phyloP scores from a whole-genome alignment of 2,888 invertebrate species.

The Tenodera sinensis region DNA sequence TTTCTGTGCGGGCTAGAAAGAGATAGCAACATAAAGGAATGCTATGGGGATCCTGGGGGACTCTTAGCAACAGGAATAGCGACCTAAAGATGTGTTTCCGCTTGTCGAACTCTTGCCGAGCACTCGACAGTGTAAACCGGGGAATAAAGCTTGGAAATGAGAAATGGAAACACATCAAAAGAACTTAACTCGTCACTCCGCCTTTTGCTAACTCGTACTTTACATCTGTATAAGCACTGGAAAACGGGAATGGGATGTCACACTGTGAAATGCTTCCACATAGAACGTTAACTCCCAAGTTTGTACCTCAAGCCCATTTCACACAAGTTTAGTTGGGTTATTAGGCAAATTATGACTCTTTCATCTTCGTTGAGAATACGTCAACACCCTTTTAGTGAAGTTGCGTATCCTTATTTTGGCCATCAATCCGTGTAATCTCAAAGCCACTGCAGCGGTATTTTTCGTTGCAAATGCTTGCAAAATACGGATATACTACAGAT shows the following conservation, averaged over 20 bases:
- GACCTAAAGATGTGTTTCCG: background rate
- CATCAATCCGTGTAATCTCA: too few relatives aligned
- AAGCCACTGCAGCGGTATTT: too few relatives aligned
- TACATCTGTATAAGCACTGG: background rate
- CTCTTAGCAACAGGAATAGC: background rate
- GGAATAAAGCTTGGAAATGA: background rate
- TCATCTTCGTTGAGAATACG: too few relatives aligned
- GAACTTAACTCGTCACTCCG: background rate
- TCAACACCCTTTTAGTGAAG: too few relatives aligned
- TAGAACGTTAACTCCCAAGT: too few relatives aligned
- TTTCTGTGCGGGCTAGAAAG: background rate
- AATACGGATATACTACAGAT: too few relatives aligned
- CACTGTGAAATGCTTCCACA: too few relatives aligned
- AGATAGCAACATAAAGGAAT: background rate
- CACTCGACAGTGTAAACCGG: background rate
- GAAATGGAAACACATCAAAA: background rate
- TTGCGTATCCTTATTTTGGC: too few relatives aligned
- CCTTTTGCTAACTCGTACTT: background rate
- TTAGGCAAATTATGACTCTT: background rate
- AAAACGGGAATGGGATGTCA: background rate
- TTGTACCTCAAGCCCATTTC: too few relatives aligned
- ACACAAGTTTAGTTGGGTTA: background rate
- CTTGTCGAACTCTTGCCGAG: background rate
- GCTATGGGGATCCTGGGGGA: background rate
- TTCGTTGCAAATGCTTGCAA: too few relatives aligned